Conservation (phyloP, 2,888 invertebrate genomes). For the Hyposoter didymator region DNA sequence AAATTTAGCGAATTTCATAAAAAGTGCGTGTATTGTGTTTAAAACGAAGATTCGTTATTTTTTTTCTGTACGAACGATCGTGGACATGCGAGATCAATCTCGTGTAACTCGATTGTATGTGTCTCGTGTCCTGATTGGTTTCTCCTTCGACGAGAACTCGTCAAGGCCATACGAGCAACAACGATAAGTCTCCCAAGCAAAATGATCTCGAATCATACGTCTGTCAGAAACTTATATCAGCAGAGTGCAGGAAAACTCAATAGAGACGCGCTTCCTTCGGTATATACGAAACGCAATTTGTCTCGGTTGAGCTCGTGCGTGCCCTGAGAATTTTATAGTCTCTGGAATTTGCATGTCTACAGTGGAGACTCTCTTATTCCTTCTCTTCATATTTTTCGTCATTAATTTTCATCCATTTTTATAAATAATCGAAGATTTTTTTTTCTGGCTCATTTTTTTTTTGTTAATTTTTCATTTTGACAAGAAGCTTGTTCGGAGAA, state of each 20-base stretch:
- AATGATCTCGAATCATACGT: conserved; percentile 20
- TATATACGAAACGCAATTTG: conserved; percentile 51
- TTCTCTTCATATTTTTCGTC: not conserved
- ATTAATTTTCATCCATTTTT: not conserved
- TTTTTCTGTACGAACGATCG: conserved; percentile 28
- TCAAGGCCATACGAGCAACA: conserved; percentile 55
- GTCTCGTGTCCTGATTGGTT: conserved; percentile 53
- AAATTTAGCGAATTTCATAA: not conserved
- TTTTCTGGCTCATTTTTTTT: not conserved
- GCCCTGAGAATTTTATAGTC: conserved; percentile 30
- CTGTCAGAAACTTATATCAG: conserved; percentile 43
- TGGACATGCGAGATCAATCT: conserved; percentile 20
- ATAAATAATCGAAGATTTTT: not conserved
- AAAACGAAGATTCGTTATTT: not conserved
- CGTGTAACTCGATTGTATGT: conserved; percentile 38
- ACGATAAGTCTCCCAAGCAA: conserved; percentile 16
- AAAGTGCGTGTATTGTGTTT: conserved; percentile 22
- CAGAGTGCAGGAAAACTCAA: conserved; percentile 30
- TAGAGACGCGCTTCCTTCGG: not conserved
- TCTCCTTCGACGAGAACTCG: conserved; percentile 62
- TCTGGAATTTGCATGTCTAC: conserved; percentile 7
- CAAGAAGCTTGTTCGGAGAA: not conserved
- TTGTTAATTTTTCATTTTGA: not conserved
- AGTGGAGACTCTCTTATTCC: not conserved
- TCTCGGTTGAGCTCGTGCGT: conserved; percentile 42